Evolutionary conservation across 2,113 vertebrate genomes (phyloP), one percentile per base, ranked within the genome.

Genomic region (Phylloscopus whistleri): DNA sequence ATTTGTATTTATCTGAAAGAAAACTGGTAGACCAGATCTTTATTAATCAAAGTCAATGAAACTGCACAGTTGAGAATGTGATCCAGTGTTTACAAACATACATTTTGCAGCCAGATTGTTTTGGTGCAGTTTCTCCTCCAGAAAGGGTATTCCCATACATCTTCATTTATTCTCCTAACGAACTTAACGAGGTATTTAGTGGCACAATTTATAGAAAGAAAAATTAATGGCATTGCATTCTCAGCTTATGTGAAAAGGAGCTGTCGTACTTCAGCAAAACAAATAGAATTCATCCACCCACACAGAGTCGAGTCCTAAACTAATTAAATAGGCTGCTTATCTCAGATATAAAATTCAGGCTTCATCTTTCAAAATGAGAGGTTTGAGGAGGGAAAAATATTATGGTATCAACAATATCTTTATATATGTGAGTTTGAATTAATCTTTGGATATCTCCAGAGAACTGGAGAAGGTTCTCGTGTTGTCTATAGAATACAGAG

Each of bases 301-400:
- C 91, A 63, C 33, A 39, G 8, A 74, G 24, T 28, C 67, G 41
- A 94, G 48, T 23, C 17, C 70, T 85, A 83, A 95, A 94, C 35
- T 84, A 89, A 90, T 90, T 95, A 93, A 85, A 77, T 28, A 28
- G 22, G 35, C 5, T 85, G 49, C 67, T 79, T 91, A 97, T 95
- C 74, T 93, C 28, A 28, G 56, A 80, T 68, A 51, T 48, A 49
- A 94, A 93, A 90, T 74, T 76, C 81, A 76, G 75, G 59, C 27
- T 93, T 86, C 87, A 95, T 92, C 33, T 74, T 90, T 95, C 84
- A 92, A 91, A 94, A 75, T 60, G 41, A 94, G 52, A 92, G 31
- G 9, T 17, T 78, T 56, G 4, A 48, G 4, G 33, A 35, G 20
- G 14, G 30, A 68, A 53, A n/a, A 68, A 48, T 89, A 64, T 69